phyloP scores from a whole-genome alignment of 2,113 vertebrate species.

The Notiomystis cincta region DNA sequence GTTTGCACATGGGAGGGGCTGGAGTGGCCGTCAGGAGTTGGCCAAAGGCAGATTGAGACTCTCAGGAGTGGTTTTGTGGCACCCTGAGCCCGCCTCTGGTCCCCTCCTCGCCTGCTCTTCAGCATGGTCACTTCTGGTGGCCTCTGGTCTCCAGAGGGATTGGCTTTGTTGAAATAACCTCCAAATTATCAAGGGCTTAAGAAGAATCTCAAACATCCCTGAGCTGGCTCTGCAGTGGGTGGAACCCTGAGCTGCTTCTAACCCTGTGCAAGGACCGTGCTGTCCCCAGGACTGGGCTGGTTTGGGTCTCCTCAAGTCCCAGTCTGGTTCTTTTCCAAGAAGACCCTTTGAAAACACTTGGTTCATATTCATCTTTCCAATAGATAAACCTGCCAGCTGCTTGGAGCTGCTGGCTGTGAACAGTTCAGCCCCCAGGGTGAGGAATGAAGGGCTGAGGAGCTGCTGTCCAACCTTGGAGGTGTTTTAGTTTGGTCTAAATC shows the following conservation, averaged over 20 bases:
- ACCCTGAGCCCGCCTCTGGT: accelerated
- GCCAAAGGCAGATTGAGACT: background rate
- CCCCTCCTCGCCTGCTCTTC: background rate
- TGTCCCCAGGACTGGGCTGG: background rate
- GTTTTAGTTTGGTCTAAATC: background rate
- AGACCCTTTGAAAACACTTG: background rate
- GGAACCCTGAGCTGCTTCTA: background rate
- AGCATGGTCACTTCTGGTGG: background rate
- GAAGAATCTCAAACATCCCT: accelerated
- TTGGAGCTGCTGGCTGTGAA: background rate
- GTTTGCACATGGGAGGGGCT: background rate
- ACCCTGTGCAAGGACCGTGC: background rate
- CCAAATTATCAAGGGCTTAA: background rate
- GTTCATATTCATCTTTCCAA: background rate
- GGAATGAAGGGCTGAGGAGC: background rate
- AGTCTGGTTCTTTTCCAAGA: background rate
- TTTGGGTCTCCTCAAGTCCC: background rate
- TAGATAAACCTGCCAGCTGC: background rate
- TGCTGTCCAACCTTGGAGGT: background rate
- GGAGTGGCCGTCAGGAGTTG: background rate
- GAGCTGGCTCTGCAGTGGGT: background rate
- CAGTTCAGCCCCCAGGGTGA: background rate
- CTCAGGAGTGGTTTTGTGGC: background rate
- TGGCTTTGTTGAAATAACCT: background rate
- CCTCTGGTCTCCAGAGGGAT: background rate